Conservation (phyloP, 2,113 vertebrate genomes). For the Chitala chitala region DNA sequence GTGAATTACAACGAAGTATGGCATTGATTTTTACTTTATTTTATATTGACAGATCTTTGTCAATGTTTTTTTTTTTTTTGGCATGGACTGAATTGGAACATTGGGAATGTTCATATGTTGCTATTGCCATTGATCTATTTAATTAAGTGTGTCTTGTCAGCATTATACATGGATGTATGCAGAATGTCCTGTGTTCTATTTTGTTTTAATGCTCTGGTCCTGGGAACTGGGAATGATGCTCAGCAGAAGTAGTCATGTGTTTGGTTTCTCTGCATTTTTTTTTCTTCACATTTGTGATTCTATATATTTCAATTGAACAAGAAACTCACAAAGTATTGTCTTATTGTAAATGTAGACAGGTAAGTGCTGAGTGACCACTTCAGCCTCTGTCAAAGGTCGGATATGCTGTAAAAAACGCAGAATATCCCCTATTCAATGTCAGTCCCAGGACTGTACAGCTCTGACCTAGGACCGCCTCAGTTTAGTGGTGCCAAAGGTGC, state of each 20-base stretch:
- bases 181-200: background rate
- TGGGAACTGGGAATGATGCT: background rate
- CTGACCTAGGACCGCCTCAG: background rate
- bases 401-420: background rate
- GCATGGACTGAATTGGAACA: conserved; percentile 20
- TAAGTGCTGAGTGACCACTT: background rate
- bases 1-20: conserved; percentile 11
- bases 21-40: conserved; percentile 21
- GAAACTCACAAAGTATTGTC: background rate
- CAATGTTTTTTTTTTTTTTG: conserved; percentile 18
- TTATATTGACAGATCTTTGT: background rate
- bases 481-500: background rate
- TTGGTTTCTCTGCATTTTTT: background rate
- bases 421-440: background rate
- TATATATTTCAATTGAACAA: background rate
- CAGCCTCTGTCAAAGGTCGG: background rate
- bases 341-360: background rate
- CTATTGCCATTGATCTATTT: background rate
- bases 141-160: background rate
- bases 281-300: background rate
- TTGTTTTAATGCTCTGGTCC: background rate
- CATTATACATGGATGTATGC: background rate
- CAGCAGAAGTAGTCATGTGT: background rate
- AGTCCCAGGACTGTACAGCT: background rate
- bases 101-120: conserved; percentile 24